Conservation (phyloP, 2,113 vertebrate species). For the Pteronura brasiliensis region DNA sequence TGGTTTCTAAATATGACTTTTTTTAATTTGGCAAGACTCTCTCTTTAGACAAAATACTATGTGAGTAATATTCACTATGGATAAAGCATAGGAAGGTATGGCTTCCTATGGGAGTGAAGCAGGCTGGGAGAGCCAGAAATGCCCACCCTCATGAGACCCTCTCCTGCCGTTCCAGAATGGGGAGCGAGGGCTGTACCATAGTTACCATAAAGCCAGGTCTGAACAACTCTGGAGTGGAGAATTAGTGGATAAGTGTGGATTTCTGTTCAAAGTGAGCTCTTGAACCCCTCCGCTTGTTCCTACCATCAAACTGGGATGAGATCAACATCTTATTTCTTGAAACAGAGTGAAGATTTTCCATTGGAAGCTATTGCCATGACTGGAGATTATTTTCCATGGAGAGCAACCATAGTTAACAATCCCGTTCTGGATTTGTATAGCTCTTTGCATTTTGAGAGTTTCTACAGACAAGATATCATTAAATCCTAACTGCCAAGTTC, state of each 20-base stretch:
- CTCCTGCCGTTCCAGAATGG: background rate
- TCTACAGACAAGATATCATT: background rate
- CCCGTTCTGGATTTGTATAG: background rate
- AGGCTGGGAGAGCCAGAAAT: fast-evolving
- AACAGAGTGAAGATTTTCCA: background rate
- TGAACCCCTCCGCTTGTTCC: background rate
- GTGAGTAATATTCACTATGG: background rate
- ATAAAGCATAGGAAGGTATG: background rate
- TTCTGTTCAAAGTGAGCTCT: background rate
- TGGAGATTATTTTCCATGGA: background rate
- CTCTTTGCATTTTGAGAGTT: background rate
- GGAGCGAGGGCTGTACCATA: background rate
- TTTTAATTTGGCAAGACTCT: background rate
- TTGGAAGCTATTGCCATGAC: background rate
- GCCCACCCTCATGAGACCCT: background rate
- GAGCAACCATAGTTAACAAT: background rate
- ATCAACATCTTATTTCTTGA: background rate
- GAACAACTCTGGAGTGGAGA: background rate
- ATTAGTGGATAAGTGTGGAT: background rate
- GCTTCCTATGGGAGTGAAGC: fast-evolving
- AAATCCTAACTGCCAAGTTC: background rate
- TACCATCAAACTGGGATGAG: background rate
- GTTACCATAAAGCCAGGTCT: background rate
- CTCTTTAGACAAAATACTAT: background rate
- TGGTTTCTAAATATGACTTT: background rate